Conservation (phyloP, 2,888 invertebrate species). For the Ceramica pisi region DNA sequence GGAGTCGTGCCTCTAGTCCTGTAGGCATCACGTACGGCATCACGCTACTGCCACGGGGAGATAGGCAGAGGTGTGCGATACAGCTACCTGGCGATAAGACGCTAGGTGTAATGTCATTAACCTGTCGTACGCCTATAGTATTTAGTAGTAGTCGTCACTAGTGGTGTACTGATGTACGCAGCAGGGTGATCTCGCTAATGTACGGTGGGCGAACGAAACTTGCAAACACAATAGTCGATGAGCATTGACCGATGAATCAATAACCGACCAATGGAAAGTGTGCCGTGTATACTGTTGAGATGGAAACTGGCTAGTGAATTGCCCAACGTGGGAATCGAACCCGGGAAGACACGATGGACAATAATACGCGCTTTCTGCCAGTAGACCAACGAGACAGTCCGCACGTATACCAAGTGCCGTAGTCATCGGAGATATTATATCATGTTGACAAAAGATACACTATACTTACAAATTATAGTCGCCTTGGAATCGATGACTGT, state of each 20-base stretch:
- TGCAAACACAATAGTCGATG: too few relatives aligned
- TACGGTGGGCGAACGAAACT: too few relatives aligned
- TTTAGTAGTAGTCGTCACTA: too few relatives aligned
- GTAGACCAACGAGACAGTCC: neutral
- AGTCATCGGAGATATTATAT: too few relatives aligned
- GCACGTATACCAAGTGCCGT: neutral
- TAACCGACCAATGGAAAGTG: too few relatives aligned
- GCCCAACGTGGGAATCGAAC: neutral
- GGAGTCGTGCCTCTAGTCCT: slow-evolving; percentile 10
- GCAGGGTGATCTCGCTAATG: too few relatives aligned
- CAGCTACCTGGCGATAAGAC: neutral
- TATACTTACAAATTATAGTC: neutral
- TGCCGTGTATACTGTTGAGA: too few relatives aligned
- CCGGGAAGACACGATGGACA: neutral
- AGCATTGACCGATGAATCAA: too few relatives aligned
- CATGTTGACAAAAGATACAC: neutral
- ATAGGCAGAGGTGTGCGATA: neutral
- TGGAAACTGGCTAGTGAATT: neutral
- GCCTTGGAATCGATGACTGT: neutral
- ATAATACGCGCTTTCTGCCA: too few relatives aligned
- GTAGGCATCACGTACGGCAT: slow-evolving; percentile 3
- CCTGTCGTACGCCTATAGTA: too few relatives aligned
- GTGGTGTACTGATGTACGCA: too few relatives aligned
- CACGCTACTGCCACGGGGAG: slow-evolving; percentile 1
- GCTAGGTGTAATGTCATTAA: too few relatives aligned